Evolutionary conservation across 2,797 vertebrate species (phyloP).

Genomic region (Pteropus rufus): DNA sequence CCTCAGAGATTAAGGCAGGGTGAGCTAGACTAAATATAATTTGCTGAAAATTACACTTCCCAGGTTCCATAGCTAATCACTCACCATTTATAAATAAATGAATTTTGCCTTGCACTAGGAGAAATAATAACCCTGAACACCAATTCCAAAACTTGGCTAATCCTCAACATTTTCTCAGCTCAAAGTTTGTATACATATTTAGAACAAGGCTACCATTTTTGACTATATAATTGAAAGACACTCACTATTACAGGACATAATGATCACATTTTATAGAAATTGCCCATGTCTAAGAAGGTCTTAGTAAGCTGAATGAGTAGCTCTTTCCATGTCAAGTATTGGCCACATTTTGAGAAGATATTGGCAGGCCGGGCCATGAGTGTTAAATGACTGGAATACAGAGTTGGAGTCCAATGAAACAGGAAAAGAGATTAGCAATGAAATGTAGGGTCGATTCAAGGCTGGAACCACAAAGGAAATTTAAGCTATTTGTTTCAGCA

Average conservation of each 20-base stretch:
- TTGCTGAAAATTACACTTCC: slow-evolving; percentile 37
- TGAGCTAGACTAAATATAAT: slow-evolving; percentile 26
- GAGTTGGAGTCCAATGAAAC: background rate
- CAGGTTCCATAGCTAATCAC: slow-evolving; percentile 58
- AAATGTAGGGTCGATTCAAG: background rate
- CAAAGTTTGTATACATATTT: background rate
- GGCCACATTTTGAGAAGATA: background rate
- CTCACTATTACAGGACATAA: background rate
- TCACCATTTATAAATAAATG: slow-evolving; percentile 53
- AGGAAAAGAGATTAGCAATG: background rate
- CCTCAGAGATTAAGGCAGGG: background rate
- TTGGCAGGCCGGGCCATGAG: background rate
- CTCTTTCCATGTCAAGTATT: background rate
- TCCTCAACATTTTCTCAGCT: slow-evolving; percentile 52
- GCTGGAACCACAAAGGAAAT: background rate
- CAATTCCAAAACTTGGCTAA: slow-evolving; percentile 48
- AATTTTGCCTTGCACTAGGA: slow-evolving; percentile 61
- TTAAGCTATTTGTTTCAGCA: background rate
- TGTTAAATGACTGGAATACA: background rate
- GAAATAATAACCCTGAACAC: background rate
- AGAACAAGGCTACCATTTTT: slow-evolving; percentile 32
- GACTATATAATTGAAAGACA: background rate
- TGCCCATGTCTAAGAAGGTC: background rate
- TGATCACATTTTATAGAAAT: background rate
- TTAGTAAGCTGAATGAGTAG: background rate